Percentiles rank a stretch among this genome's conserved stretches.
Evolutionary conservation across 2,797 vertebrate species (phyloP).

Genomic region (Trachops cirrhosus): DNA sequence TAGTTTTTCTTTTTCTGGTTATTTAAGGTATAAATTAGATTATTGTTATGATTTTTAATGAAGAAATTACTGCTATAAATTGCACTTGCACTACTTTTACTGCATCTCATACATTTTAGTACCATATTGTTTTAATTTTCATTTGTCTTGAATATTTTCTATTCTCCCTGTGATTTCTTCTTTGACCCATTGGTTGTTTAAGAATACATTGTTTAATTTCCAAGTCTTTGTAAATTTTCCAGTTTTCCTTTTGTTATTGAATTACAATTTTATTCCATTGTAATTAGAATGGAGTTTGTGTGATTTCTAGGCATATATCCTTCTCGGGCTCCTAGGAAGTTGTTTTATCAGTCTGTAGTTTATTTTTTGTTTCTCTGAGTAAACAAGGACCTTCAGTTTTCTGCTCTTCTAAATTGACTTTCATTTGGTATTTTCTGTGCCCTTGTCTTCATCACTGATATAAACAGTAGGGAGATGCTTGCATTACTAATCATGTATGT

Average conservation of each 20-base stretch:
- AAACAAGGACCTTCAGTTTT: not conserved
- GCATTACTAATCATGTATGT: not conserved
- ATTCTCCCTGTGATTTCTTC: not conserved
- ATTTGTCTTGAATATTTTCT: not conserved
- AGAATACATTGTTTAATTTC: not conserved
- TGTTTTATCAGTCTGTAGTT: not conserved
- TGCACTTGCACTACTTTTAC: not conserved
- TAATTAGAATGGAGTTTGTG: not conserved
- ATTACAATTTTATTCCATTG: not conserved
- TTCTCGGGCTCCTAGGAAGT: not conserved
- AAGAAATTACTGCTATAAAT: not conserved
- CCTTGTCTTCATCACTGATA: not conserved
- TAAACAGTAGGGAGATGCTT: not conserved
- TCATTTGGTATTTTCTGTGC: not conserved
- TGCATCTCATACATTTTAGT: not conserved
- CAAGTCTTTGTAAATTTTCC: not conserved
- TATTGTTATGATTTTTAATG: not conserved
- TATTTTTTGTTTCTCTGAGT: not conserved
- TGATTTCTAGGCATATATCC: not conserved
- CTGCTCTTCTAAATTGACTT: not conserved
- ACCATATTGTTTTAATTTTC: not conserved
- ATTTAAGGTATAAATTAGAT: not conserved
- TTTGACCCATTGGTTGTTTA: not conserved
- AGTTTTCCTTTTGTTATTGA: not conserved
- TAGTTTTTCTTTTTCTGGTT: not conserved